Conservation (phyloP, 2,888 invertebrate genomes). For the Chymomyza caudatula region DNA sequence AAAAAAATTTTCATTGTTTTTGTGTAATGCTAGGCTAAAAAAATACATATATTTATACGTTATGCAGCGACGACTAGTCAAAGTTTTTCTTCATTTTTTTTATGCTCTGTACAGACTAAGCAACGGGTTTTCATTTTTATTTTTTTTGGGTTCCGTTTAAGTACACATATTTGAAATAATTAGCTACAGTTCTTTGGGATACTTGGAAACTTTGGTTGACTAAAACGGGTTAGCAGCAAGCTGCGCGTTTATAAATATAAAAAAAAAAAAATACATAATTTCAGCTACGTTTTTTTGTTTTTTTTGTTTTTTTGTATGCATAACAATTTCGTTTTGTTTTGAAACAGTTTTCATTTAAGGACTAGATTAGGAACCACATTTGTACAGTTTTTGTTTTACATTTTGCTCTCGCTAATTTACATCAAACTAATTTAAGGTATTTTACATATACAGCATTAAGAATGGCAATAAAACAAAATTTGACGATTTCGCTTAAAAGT, state of each 20-base stretch:
- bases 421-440: slow-evolving; percentile 46
- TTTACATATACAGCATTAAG: slow-evolving; percentile 25
- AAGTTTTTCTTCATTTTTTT: slow-evolving; percentile 20
- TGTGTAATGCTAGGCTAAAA: slow-evolving; percentile 45
- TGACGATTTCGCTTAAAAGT: slow-evolving; percentile 47
- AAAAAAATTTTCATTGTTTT: slow-evolving; percentile 21
- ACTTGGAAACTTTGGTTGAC: background rate
- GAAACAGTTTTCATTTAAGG: slow-evolving; percentile 52
- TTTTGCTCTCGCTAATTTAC: slow-evolving; percentile 18
- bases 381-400: slow-evolving; percentile 69
- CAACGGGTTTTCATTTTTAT: slow-evolving; percentile 12
- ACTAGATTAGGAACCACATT: slow-evolving; percentile 78
- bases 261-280: slow-evolving; percentile 50
- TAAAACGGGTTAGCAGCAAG: background rate
- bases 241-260: slow-evolving; percentile 13
- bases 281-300: slow-evolving; percentile 10
- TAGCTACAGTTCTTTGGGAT: slow-evolving; percentile 58
- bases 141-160: slow-evolving; percentile 35
- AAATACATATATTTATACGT: slow-evolving; percentile 35
- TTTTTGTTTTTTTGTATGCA: slow-evolving; percentile 21
- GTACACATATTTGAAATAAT: slow-evolving; percentile 46
- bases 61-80: slow-evolving; percentile 64
- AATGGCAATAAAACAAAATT: slow-evolving; percentile 37
- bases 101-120: slow-evolving; percentile 37
- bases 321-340: slow-evolving; percentile 45